Evolutionary conservation across 2,888 invertebrate genomes (phyloP), one percentile per base, ranked within the genome.

Genomic region (Hypolimnas misippus): DNA sequence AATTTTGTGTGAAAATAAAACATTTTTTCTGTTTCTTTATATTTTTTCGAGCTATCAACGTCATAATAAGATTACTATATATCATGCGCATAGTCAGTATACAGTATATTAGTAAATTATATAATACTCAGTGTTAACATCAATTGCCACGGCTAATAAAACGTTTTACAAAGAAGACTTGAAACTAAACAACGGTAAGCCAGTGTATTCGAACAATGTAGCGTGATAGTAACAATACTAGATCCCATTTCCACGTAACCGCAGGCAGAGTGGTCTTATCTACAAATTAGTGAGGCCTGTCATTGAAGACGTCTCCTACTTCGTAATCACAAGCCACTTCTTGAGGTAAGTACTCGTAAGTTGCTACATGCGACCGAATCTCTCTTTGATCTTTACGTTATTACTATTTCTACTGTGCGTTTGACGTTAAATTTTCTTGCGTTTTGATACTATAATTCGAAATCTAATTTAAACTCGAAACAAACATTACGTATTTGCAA

Each of bases 241-340:
- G 53, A 57, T 66, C 60, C 63, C 63, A 63, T 70, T 66, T 66
- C 62, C 60, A 33, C 57, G 65, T 63, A 65, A 70, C 68, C 69
- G 58, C 69, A 68, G 66, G 56, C 70, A 56, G 56, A 62, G 63
- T 63, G 62, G 53, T 63, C 70, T 68, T 69, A 70, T 72, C 72
- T 70, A 54, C 69, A 65, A 67, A 69, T 69, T 66, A 70, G 64
- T 65, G 65, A 65, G 57, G 63, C 57, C 58, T 65, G 62, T 66
- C 62, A 65, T 70, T 67, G 66, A 63, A 65, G 52, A 62, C 54
- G 60, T 66, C 66, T 62, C 58, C 55, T 21, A 51, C 50, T 62
- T 33, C 56, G 62, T 69, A 67, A 70, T 69, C 59, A 68, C 70
- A 68, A 62, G 65, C 60, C 60, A 58, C 54, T 62, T 62, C 62